These are phyloP conservation scores for Callocephalon fimbriatum DNA, from an alignment of 2,113 vertebrate genomes.

Conservation along the genomic window DNA sequence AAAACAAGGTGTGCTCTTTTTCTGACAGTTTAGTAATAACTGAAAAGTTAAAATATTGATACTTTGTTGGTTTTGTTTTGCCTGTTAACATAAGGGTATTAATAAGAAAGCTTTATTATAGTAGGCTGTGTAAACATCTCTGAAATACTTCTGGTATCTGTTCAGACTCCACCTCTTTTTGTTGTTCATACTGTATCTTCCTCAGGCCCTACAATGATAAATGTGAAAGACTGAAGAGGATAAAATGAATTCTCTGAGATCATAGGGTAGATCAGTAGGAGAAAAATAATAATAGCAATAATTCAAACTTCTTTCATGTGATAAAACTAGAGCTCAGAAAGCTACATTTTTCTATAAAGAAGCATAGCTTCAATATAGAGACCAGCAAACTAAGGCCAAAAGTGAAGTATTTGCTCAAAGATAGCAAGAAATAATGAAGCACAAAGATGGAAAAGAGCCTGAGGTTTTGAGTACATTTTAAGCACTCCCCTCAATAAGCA, in stretches of 20 bases:
- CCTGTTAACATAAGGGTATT: not conserved
- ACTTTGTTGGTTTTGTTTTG: not conserved
- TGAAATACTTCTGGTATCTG: not conserved
- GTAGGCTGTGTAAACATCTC: not conserved
- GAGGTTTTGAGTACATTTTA: not conserved
- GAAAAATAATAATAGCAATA: not conserved
- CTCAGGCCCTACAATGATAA: not conserved
- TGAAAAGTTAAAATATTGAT: not conserved
- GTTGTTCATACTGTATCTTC: not conserved
- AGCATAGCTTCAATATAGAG: not conserved
- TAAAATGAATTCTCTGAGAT: not conserved
- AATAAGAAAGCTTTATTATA: not conserved
- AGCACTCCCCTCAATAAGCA: not conserved
- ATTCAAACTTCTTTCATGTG: not conserved
- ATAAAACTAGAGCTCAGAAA: not conserved
- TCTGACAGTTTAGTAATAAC: not conserved
- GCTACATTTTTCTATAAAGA: not conserved
- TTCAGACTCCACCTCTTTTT: not conserved
- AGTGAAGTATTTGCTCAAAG: not conserved
- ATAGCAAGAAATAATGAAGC: not conserved
- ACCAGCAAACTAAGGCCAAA: not conserved
- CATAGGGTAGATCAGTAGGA: not conserved
- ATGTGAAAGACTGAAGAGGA: not conserved
- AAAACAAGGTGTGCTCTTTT: not conserved
- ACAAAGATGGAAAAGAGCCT: not conserved